Conservation (phyloP, 1,140 invertebrate genomes). For the Drosophila serrata region DNA sequence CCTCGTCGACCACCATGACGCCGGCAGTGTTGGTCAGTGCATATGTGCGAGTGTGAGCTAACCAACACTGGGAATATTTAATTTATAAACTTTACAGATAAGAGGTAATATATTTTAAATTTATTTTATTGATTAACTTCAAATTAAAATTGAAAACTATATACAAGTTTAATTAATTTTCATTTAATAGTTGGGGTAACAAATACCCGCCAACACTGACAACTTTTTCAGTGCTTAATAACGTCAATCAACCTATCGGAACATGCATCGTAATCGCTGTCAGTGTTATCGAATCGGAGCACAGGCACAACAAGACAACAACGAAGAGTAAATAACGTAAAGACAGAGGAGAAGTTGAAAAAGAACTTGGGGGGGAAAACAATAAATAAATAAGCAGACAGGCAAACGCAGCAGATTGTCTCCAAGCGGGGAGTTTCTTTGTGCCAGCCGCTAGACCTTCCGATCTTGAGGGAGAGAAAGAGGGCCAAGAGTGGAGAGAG, state of each 20-base stretch:
- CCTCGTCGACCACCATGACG: conserved; percentile 6
- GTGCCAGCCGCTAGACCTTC: not conserved
- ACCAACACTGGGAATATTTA: not conserved
- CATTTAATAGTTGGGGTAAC: not conserved
- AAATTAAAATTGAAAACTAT: too few relatives aligned
- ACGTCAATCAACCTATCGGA: not conserved
- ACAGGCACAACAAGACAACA: conserved; percentile 20
- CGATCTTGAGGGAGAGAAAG: not conserved
- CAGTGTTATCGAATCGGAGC: conserved; percentile 13
- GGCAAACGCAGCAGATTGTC: conserved; percentile 10
- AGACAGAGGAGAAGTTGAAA: conserved; percentile 13
- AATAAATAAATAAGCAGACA: not conserved
- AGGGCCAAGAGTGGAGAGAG: not conserved
- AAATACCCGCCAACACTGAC: not conserved
- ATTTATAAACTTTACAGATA: not conserved
- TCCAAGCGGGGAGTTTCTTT: conserved; percentile 1
- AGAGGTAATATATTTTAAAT: too few relatives aligned
- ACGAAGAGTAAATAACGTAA: conserved; percentile 34
- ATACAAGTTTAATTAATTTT: too few relatives aligned
- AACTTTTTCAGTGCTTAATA: too few relatives aligned
- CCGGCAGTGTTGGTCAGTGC: conserved; percentile 2
- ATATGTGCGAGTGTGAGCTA: too few relatives aligned
- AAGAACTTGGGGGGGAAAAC: not conserved
- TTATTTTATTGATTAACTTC: too few relatives aligned
- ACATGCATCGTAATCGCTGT: not conserved